Evolutionary conservation across 2,113 vertebrate genomes (phyloP), one percentile per base, ranked within the genome.

Genomic region (Picathartes gymnocephalus): DNA sequence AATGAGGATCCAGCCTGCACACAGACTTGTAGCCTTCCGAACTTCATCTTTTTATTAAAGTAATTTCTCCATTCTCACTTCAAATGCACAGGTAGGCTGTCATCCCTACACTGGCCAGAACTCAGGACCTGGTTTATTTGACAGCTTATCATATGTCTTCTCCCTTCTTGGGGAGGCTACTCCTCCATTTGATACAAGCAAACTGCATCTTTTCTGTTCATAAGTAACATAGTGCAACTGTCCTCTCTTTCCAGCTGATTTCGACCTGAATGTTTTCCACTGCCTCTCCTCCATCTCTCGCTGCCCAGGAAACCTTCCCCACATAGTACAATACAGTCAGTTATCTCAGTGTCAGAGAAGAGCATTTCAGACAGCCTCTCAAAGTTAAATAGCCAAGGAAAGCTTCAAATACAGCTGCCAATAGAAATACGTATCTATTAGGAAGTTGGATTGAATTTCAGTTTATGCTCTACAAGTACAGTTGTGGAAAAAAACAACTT

Each of bases 261-360:
- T 62, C 60, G 60, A 86, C 56, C 60, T 37, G 50, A 27, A 3
- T 17, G 25, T 70, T 87, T 88, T 61, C 62, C 50, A 25, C 37
- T 4, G 15, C 33, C 35, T 80, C 53, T 90, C 70, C 56, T 47
- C n/a, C 24, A 45, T 31, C 58, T 85, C 40, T 37, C 40, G 62
- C 81, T 90, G 66, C 54, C 76, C 39, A 48, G 54, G 54, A 48
- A 81, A 54, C 45, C 33, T 69, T 70, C 39, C 39, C 0, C 3
- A 73, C 47, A 66, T 6, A 30, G 39, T 69, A 16, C 0, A 0
- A 45, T 57, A 92, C 0, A 0, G 45, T 76, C 71, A 53, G 17
- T 66, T 58, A 70, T 42, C 44, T 92, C 79, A 27, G 66, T 53
- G 47, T 58, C 53, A 76, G 21, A 68, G 31, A 23, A 69, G 9